phyloP scores from a whole-genome alignment of 1,140 invertebrate genomes.

The Drosophila azteca region DNA sequence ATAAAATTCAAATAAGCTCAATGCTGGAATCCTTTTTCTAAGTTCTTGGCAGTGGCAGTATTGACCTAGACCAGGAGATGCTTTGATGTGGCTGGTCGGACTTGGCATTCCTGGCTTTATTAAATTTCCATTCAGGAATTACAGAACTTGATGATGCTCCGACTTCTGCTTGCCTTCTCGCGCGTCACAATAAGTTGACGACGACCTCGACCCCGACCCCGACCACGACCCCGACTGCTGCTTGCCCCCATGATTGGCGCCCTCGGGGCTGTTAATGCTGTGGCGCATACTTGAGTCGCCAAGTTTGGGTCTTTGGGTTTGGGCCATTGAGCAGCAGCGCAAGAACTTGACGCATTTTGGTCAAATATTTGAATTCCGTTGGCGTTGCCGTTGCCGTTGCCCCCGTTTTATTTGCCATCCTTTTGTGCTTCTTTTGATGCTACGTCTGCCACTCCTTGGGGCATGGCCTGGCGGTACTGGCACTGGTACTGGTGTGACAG shows the following conservation, averaged over 20 bases:
- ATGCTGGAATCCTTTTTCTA: constrained; percentile 36
- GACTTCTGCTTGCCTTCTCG: constrained; percentile 12
- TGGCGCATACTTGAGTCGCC: constrained; percentile 31
- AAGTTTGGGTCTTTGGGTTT: background rate
- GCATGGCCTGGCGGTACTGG: too few species aligned
- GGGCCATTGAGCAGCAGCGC: constrained; percentile 8
- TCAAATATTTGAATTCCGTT: constrained; percentile 72
- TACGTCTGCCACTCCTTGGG: background rate
- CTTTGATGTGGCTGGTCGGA: constrained; percentile 64
- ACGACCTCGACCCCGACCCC: constrained; percentile 5
- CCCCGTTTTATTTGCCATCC: constrained; percentile 31
- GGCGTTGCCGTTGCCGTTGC: background rate
- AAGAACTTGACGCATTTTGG: constrained; percentile 70
- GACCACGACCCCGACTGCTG: constrained; percentile 5
- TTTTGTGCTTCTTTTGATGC: constrained; percentile 11
- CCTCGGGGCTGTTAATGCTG: constrained; percentile 24
- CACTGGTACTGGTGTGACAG: background rate
- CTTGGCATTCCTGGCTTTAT: constrained; percentile 58
- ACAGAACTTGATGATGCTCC: constrained; percentile 28
- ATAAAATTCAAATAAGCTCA: constrained; percentile 68
- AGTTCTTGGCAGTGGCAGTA: constrained; percentile 18
- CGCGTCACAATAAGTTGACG: constrained; percentile 14
- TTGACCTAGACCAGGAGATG: constrained; percentile 48
- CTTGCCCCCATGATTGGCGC: constrained; percentile 6
- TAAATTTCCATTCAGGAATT: constrained; percentile 62